phyloP scores from a whole-genome alignment of 2,797 vertebrate species.

The Periparus ater region DNA sequence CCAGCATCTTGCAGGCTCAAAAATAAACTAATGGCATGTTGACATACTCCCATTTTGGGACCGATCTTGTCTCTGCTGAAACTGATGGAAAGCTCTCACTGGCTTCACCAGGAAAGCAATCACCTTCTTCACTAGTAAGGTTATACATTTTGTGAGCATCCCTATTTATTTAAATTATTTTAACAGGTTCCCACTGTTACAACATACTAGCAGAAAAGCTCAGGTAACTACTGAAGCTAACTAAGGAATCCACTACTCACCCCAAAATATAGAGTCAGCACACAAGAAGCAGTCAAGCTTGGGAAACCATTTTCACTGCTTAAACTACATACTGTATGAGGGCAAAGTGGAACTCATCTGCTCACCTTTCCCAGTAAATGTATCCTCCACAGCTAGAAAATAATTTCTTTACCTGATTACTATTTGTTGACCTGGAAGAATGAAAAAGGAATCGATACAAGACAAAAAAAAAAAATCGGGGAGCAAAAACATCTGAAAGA shows the following conservation, averaged over 20 bases:
- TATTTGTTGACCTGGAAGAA: background rate
- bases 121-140: background rate
- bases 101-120: conserved; percentile 16
- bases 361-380: conserved; percentile 20
- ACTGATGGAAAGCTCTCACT: background rate
- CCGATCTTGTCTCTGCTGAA: background rate
- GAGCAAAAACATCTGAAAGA: conserved; percentile 32
- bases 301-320: conserved; percentile 45
- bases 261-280: conserved; percentile 48
- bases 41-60: background rate
- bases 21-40: background rate
- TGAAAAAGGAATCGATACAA: background rate
- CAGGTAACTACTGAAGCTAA: conserved; percentile 59
- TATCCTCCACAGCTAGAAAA: conserved; percentile 26
- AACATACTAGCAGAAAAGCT: conserved; percentile 56
- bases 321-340: conserved; percentile 38
- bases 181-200: conserved; percentile 26
- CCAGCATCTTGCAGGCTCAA: background rate
- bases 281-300: conserved; percentile 56
- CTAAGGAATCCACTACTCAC: conserved; percentile 48
- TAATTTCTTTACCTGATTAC: background rate
- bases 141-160: conserved; percentile 36
- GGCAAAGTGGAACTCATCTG: conserved; percentile 57
- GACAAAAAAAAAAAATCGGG: conserved; percentile 28
- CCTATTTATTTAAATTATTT: conserved; percentile 16